Percentiles rank a stretch among this genome's conserved stretches.
Evolutionary conservation across 2,797 vertebrate genomes (phyloP).

Genomic region (Etheostoma nigrum): DNA sequence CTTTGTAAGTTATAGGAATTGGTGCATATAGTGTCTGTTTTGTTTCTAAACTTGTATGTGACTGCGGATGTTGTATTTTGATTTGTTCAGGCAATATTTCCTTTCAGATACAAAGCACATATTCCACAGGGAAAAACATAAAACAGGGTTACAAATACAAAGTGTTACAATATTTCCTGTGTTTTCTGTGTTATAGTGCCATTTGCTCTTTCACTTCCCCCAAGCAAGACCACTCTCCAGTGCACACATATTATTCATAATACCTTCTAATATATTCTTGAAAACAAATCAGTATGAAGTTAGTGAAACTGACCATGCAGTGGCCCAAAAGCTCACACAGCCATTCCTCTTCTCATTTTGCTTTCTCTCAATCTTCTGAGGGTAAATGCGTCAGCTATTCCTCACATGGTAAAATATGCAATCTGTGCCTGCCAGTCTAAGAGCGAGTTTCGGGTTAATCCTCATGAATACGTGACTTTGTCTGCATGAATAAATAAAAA

Average conservation of each 20-base stretch:
- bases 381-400: constrained; percentile 85
- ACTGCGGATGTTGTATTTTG: constrained; percentile 36
- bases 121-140: constrained; percentile 21
- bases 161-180: constrained; percentile 33
- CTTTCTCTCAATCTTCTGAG: constrained; percentile 79
- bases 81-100: constrained; percentile 61
- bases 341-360: constrained; percentile 66
- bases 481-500: constrained; percentile 91
- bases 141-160: constrained; percentile 48
- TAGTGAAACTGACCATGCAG: constrained; percentile 79
- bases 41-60: constrained; percentile 55
- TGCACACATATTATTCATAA: constrained; percentile 64
- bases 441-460: constrained; percentile 87
- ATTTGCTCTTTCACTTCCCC: constrained; percentile 43
- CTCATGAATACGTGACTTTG: constrained; percentile 90
- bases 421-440: constrained; percentile 87
- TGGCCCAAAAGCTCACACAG: constrained; percentile 80
- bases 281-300: constrained; percentile 75
- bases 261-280: constrained; percentile 70
- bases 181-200: constrained; percentile 25
- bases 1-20: constrained; percentile 53
- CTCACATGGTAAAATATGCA: constrained; percentile 87
- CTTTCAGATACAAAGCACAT: constrained; percentile 31
- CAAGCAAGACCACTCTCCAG: constrained; percentile 36
- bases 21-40: constrained; percentile 51